Evolutionary conservation across 2,888 invertebrate genomes (phyloP).

Genomic region (Falcaria lacertinaria): DNA sequence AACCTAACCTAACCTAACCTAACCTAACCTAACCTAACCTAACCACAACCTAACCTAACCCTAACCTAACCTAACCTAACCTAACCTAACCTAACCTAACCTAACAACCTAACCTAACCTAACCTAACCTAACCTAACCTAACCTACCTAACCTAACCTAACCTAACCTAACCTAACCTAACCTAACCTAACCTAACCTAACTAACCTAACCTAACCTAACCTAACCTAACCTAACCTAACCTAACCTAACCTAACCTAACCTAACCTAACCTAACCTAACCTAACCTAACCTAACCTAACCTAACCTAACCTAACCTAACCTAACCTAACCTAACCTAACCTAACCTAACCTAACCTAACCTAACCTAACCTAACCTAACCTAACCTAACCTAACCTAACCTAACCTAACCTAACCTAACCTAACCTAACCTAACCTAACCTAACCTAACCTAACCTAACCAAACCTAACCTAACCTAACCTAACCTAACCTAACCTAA

Average conservation of each 20-base stretch:
- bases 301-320: slow-evolving; percentile 8
- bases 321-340: slow-evolving; percentile 17
- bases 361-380: slow-evolving; percentile 9
- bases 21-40: slow-evolving; percentile 6
- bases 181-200: slow-evolving; percentile 18
- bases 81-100: slow-evolving; percentile 11
- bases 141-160: slow-evolving; percentile 21
- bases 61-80: too few species aligned
- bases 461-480: slow-evolving; percentile 13
- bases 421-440: slow-evolving; percentile 17
- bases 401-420: slow-evolving; percentile 8
- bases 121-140: too few species aligned
- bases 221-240: slow-evolving; percentile 10
- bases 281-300: slow-evolving; percentile 5
- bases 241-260: too few species aligned
- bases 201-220: slow-evolving; percentile 13
- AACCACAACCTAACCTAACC: too few species aligned
- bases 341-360: slow-evolving; percentile 11
- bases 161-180: slow-evolving; percentile 19
- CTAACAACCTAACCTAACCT: too few species aligned
- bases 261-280: too few species aligned
- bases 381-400: slow-evolving; percentile 8
- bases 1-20: too few species aligned
- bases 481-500: slow-evolving; percentile 23
- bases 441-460: slow-evolving; percentile 12